These are phyloP conservation scores for Bugulina stolonifera DNA, from an alignment of 2,888 invertebrate genomes.

Conservation along the genomic window DNA sequence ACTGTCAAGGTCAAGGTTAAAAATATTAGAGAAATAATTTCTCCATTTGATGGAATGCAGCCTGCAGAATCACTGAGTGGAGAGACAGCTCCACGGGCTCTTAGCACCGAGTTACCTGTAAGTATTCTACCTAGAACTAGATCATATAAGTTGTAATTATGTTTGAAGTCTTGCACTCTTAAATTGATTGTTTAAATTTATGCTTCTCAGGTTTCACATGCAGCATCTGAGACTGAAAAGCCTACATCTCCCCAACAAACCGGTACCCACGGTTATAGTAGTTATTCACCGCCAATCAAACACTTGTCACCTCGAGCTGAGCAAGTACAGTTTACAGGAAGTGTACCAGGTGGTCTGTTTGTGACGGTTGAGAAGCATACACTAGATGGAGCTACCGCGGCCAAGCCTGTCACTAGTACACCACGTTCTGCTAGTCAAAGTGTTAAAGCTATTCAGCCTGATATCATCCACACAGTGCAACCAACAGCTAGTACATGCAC, in stretches of 20 bases:
- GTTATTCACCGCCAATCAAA: constrained; percentile 1
- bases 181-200: not conserved
- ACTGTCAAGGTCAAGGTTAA: not conserved
- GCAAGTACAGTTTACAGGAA: not conserved
- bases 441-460: not conserved
- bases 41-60: constrained; percentile 2
- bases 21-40: not conserved
- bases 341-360: not conserved
- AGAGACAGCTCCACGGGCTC: constrained; percentile 9
- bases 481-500: too few species aligned
- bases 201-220: not conserved
- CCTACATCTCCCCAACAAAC: too few species aligned
- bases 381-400: not conserved
- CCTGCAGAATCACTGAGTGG: not conserved
- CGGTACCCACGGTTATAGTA: too few species aligned
- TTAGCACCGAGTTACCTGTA: not conserved
- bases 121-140: too few species aligned
- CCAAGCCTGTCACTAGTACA: not conserved
- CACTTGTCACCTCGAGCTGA: too few species aligned
- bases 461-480: not conserved
- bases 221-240: not conserved
- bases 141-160: not conserved
- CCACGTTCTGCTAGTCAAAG: not conserved
- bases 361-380: constrained; percentile 21
- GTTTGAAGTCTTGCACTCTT: not conserved